Evolutionary conservation across 1,140 invertebrate genomes (phyloP), one percentile per base, ranked within the genome.

Genomic region (Hylyphantes graminicola): DNA sequence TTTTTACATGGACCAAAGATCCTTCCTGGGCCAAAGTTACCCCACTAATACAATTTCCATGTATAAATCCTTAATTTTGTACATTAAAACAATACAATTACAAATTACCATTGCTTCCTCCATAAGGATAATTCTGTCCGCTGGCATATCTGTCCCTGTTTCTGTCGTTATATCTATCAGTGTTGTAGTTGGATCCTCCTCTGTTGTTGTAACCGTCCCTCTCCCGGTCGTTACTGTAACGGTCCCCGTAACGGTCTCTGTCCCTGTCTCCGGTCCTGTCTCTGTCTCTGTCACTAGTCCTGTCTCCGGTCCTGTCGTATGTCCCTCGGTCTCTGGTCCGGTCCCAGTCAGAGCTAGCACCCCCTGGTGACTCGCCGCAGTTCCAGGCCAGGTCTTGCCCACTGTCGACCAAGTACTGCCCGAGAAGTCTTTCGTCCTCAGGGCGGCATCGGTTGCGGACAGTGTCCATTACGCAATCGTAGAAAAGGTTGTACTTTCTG

Each of bases 381-480:
- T 75, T 83, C 80, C 80, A 83, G n/a, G 80, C 80, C 7, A 83
- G 19, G 7, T 83, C 80, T 19, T 83, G 80, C 2, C 59, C 80
- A 9, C 21, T 75, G 72, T 83, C 80, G 51, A 83, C 80, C 19
- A 83, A 53, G 51, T 83, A 83, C 53, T 83, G 80, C 5, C 72
- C 80, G 4, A 83, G 51, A 4, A 65, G 51, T 0, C 59, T 57
- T 0, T 83, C 80, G 15, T 83, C 80, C 1, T 75, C 72, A 0
- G 59, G 51, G 0, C 61, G 68, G 51, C 80, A 83, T 19, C 70
- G 59, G 72, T 2, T 75, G n/a, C 68, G 70, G 6, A 83, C 13
- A 2, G 17, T 48, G 10, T 83, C 80, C 17, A 48, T 64, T 51
- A 75, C 80, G 53, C 80, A 83, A 12, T 83, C 80, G n/a, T 64